Percentiles rank a stretch among this genome's conserved stretches.
Conservation (phyloP, 2,888 invertebrate species). For the Mechanitis messenoides region DNA sequence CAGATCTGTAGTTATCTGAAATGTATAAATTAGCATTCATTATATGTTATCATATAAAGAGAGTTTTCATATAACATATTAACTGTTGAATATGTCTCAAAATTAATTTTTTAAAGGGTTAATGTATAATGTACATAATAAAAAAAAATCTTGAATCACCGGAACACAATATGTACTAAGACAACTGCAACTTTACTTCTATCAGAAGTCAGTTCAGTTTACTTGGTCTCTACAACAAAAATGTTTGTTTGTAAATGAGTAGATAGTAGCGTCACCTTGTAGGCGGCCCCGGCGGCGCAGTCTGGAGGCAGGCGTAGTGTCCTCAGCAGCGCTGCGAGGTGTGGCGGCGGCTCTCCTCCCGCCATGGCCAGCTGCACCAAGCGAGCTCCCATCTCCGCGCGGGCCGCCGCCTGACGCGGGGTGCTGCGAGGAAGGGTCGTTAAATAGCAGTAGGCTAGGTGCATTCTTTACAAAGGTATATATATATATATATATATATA, state of each 20-base stretch:
- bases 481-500: no score
- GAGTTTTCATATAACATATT: no score
- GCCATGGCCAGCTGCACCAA: conserved; percentile 57
- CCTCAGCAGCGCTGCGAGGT: conserved; percentile 45
- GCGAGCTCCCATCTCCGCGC: conserved; percentile 62
- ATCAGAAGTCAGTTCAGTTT: no score
- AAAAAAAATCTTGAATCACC: no score
- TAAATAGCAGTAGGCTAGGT: no score
- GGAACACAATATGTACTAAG: neutral
- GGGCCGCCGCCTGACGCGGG: conserved; percentile 38
- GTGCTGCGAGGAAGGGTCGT: conserved; percentile 23
- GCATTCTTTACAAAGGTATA: no score
- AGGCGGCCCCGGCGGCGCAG: conserved; percentile 46
- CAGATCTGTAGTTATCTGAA: conserved; percentile 55
- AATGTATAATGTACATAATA: no score
- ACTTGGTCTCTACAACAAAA: no score
- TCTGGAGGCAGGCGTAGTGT: conserved; percentile 57
- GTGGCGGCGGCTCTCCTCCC: conserved; percentile 43
- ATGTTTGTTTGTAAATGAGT: no score
- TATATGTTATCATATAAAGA: neutral
- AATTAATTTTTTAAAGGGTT: no score
- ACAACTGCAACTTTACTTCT: no score
- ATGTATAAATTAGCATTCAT: conserved; percentile 2
- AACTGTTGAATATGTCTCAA: no score
- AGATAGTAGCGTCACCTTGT: conserved; percentile 40